A percentile compares a stretch with the other conserved stretches of the same genome.
Conservation (phyloP, 2,113 vertebrate species). For the Mormoops blainvillei region DNA sequence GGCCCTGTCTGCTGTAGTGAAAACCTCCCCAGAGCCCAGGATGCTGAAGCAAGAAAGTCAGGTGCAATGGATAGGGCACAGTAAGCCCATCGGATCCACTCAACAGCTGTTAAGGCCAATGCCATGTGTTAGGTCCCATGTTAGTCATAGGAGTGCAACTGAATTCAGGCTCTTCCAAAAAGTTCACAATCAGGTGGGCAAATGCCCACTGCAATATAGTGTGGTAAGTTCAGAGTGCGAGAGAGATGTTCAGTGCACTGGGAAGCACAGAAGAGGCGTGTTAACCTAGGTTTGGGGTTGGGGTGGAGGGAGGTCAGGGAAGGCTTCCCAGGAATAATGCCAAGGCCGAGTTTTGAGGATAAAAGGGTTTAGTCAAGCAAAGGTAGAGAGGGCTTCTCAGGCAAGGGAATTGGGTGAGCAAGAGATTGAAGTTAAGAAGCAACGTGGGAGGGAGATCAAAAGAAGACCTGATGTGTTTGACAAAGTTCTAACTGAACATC, state of each 20-base stretch:
- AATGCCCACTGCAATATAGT: neutral
- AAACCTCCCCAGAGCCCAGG: neutral
- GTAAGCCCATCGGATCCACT: neutral
- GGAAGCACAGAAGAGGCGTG: neutral
- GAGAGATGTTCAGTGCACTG: neutral
- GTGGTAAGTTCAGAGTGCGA: neutral
- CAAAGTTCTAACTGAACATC: neutral
- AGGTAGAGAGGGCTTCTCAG: no score
- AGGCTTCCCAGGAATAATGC: neutral
- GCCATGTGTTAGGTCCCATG: fast-evolving
- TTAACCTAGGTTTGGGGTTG: neutral
- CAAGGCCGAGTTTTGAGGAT: neutral
- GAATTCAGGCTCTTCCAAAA: neutral
- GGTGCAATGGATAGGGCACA: neutral
- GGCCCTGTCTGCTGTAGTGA: neutral
- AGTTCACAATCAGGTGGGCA: neutral
- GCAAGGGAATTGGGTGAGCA: neutral
- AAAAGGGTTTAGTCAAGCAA: neutral
- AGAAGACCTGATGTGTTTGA: neutral
- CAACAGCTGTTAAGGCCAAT: neutral
- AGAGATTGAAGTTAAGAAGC: neutral
- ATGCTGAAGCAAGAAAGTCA: neutral
- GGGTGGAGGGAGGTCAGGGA: neutral
- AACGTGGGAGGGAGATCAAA: neutral
- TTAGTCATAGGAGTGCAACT: neutral